A percentile compares a stretch with the other conserved stretches of the same genome.
Conservation (phyloP, 2,797 vertebrate species). For the Chrosomus eos region DNA sequence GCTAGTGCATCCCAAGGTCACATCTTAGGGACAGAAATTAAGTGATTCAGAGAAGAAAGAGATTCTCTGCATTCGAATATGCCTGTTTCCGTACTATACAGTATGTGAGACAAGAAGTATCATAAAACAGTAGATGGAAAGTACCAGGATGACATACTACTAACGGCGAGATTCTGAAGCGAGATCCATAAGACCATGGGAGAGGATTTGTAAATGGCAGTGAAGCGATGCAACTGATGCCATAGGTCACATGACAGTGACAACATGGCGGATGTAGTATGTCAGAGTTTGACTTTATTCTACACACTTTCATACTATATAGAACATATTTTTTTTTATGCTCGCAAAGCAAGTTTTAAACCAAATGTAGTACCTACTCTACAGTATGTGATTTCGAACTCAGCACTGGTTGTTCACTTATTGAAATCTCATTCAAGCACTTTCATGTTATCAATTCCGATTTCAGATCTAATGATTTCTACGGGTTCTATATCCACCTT, state of each 20-base stretch:
- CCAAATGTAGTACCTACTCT: background rate
- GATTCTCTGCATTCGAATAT: background rate
- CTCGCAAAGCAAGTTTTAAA: background rate
- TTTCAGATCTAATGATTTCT: background rate
- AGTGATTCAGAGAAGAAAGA: conserved; percentile 14
- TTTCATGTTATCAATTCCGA: background rate
- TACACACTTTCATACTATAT: background rate
- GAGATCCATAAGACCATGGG: background rate
- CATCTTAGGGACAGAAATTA: conserved; percentile 39
- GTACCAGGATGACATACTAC: background rate
- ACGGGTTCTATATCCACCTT: background rate
- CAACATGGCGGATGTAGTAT: background rate
- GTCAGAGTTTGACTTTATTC: background rate
- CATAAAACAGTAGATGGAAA: background rate
- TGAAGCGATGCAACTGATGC: background rate
- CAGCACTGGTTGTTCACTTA: background rate
- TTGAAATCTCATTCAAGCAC: background rate
- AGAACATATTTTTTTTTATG: background rate
- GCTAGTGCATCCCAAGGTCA: conserved; percentile 49
- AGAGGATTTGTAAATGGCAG: background rate
- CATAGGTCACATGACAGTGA: background rate
- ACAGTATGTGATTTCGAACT: background rate
- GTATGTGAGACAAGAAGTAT: background rate
- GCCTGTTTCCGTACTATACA: background rate
- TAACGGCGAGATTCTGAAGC: background rate